Evolutionary conservation across 1,140 invertebrate genomes (phyloP), one percentile per base, ranked within the genome.

Genomic region (Anastrepha ludens): DNA sequence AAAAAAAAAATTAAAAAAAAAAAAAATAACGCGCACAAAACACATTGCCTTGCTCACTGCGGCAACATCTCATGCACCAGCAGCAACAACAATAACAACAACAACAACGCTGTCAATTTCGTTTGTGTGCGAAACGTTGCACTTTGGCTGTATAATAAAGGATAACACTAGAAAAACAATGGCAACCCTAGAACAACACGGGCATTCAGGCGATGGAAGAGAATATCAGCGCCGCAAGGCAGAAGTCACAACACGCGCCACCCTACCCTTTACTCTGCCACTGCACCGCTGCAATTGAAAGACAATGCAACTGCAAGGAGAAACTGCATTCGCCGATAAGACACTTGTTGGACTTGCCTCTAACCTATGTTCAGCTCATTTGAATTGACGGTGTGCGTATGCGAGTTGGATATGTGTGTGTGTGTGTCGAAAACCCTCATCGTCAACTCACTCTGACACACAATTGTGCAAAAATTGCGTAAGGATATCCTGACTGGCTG

Each of bases 381-480:
- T n/a, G n/a, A 58, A 81, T 81, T 81, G 74, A 5, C 50, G 9
- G 8, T 55, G 47, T 55, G 74, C 20, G 74, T 78, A 15, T 47
- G 67, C 20, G 29, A 8, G 9, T n/a, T 7, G 4, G 20, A 11
- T 65, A 9, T 78, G 70, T 78, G 70, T 78, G 70, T 20, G 70
- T n/a, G 70, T 78, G 41, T 81, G 39, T 74, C 39, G 70, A 13
- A 74, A 47, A 74, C 70, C 70, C 70, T 47, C 70, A 74, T 47
- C 44, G 41, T 39, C 67, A 74, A 74, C 29, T 2, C 74, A 55
- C 9, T 55, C 44, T 55, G 9, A 55, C 74, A 81, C 50, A 55
- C 74, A 81, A 81, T 81, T 55, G 74, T 81, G 74, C 74, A 81
- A 81, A 81, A 81, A 81, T 81, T 81, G 74, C 74, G 74, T 81